phyloP scores from a whole-genome alignment of 2,888 invertebrate genomes.

The Platynereis dumerilii region DNA sequence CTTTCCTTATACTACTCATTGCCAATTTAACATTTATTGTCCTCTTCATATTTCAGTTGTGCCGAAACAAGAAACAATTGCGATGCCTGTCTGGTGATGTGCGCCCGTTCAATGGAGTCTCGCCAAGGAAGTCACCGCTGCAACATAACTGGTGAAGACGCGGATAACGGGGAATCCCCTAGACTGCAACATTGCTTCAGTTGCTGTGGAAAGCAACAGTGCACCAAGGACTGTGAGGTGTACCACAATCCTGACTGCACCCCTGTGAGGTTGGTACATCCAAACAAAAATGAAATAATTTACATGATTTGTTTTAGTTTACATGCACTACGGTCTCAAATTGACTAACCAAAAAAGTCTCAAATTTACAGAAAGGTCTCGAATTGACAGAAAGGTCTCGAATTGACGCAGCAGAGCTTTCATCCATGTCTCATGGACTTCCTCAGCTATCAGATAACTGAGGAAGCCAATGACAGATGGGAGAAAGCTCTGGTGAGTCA shows the following conservation, averaged over 20 bases:
- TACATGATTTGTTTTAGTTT: too few species aligned
- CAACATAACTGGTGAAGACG: constrained; percentile 49
- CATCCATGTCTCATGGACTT: too few species aligned
- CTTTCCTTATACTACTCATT: too few species aligned
- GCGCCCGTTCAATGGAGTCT: constrained; percentile 38
- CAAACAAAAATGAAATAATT: background rate
- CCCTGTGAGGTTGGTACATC: constrained; percentile 47
- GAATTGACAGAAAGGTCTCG: too few species aligned
- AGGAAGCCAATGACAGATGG: too few species aligned
- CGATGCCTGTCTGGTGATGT: constrained; percentile 34
- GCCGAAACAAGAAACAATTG: constrained; percentile 36
- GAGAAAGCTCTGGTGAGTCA: too few species aligned
- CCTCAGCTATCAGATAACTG: too few species aligned
- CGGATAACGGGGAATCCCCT: constrained; percentile 56
- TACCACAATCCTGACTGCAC: constrained; percentile 51
- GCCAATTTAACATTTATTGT: too few species aligned
- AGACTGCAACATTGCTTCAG: constrained; percentile 51
- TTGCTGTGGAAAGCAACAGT: constrained; percentile 54
- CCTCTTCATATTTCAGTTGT: constrained; percentile 32
- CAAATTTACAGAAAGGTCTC: too few species aligned
- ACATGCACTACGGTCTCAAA: too few species aligned
- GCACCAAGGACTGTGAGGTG: constrained; percentile 49
- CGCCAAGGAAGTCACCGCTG: constrained; percentile 42
- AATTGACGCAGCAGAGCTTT: too few species aligned
- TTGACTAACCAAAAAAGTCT: too few species aligned